phyloP scores from a whole-genome alignment of 2,888 invertebrate genomes.

The Nephrotoma appendiculata region DNA sequence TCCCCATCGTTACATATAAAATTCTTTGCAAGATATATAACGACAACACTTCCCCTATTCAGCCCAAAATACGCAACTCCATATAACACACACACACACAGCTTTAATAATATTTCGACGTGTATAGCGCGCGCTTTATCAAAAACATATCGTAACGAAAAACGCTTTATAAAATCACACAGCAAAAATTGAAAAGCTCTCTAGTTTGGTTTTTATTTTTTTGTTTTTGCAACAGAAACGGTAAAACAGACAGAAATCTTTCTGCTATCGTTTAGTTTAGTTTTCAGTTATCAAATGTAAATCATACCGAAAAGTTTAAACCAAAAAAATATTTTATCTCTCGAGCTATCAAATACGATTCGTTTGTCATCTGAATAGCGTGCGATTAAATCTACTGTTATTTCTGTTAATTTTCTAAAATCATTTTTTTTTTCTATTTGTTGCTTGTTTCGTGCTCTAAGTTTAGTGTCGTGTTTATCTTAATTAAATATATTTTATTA shows the following conservation, averaged over 20 bases:
- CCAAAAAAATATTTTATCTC: neutral
- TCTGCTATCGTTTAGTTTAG: neutral
- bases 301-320: neutral
- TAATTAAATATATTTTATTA: neutral
- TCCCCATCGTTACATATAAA: neutral
- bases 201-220: neutral
- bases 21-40: neutral
- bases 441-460: neutral
- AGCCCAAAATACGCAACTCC: neutral
- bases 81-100: neutral
- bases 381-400: neutral
- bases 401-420: neutral
- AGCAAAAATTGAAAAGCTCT: neutral
- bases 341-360: neutral
- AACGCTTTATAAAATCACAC: neutral
- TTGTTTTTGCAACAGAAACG: neutral
- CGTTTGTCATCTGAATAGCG: neutral
- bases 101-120: neutral
- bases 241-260: neutral
- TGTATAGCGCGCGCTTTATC: neutral
- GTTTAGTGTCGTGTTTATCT: neutral
- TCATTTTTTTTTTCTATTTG: neutral
- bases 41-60: neutral
- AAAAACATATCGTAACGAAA: neutral
- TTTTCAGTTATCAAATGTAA: neutral